Percentiles rank a stretch among this genome's conserved stretches.
These are phyloP conservation scores for Schlechtendalia chinensis DNA, from an alignment of 1,140 invertebrate species.

Conservation along the genomic window DNA sequence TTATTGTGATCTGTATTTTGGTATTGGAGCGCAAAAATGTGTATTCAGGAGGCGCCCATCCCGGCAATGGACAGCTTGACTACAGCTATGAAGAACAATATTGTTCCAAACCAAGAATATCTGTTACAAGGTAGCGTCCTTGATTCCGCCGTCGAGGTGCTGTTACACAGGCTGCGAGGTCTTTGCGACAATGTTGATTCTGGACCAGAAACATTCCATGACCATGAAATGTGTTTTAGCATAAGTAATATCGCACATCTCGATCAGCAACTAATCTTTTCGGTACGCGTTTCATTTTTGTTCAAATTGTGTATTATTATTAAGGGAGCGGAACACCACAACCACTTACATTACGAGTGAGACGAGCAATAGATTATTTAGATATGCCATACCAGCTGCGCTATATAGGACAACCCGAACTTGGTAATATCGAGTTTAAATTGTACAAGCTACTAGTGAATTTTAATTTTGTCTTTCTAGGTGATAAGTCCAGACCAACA, in stretches of 20 bases:
- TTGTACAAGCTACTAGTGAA: neutral
- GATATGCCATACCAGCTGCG: constrained; percentile 83
- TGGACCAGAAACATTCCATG: constrained; percentile 85
- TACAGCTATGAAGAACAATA: constrained; percentile 75
- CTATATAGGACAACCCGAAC: constrained; percentile 86
- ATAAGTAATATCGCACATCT: constrained; percentile 58
- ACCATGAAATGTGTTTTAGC: constrained; percentile 84
- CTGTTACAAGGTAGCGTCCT: constrained; percentile 63
- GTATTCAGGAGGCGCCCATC: constrained; percentile 56
- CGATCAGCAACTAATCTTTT: neutral
- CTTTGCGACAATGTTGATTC: constrained; percentile 92
- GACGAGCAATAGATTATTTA: constrained; percentile 70
- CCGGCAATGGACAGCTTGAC: constrained; percentile 76
- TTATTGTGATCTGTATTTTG: too few relatives aligned
- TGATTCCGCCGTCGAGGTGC: constrained; percentile 87
- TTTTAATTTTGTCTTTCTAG: constrained; percentile 53
- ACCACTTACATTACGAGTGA: constrained; percentile 70
- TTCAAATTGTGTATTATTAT: constrained; percentile 50
- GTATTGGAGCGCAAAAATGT: neutral
- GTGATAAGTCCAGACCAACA: constrained; percentile 84
- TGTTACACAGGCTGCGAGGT: constrained; percentile 85
- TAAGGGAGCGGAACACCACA: constrained; percentile 59
- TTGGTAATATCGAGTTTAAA: constrained; percentile 57
- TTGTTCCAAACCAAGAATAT: constrained; percentile 70
- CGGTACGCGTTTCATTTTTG: neutral